A percentile compares a stretch with the other conserved stretches of the same genome.
Evolutionary conservation across 2,113 vertebrate genomes (phyloP).

Genomic region (Oenanthe melanoleuca): DNA sequence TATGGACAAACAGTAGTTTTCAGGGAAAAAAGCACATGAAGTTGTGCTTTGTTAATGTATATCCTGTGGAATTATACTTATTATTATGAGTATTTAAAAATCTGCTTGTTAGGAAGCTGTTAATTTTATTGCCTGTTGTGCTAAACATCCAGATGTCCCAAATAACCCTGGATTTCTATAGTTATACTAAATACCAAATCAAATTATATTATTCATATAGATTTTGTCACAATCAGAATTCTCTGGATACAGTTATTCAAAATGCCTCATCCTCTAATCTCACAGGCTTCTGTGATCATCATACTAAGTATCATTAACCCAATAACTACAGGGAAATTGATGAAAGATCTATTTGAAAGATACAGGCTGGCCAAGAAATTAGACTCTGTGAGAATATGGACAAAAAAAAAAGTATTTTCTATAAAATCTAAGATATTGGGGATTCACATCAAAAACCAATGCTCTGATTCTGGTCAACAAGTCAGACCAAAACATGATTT

Average conservation of each 20-base stretch:
- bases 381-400: rapidly evolving
- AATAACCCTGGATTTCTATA: background rate
- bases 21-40: background rate
- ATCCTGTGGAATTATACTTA: background rate
- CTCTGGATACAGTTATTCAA: background rate
- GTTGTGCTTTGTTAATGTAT: background rate
- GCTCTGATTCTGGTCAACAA: background rate
- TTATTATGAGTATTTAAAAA: background rate
- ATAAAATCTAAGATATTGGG: background rate
- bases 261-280: background rate
- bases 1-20: background rate
- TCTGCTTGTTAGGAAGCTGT: background rate
- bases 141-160: background rate
- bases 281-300: background rate
- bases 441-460: background rate
- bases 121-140: background rate
- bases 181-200: background rate
- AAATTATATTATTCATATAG: background rate
- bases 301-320: background rate
- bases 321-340: background rate
- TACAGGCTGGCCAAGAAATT: background rate
- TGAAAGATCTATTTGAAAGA: background rate
- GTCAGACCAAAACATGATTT: background rate
- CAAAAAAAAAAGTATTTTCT: background rate
- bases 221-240: background rate